Evolutionary conservation across 2,113 vertebrate species (phyloP).

Genomic region (Oceanodroma tethys): DNA sequence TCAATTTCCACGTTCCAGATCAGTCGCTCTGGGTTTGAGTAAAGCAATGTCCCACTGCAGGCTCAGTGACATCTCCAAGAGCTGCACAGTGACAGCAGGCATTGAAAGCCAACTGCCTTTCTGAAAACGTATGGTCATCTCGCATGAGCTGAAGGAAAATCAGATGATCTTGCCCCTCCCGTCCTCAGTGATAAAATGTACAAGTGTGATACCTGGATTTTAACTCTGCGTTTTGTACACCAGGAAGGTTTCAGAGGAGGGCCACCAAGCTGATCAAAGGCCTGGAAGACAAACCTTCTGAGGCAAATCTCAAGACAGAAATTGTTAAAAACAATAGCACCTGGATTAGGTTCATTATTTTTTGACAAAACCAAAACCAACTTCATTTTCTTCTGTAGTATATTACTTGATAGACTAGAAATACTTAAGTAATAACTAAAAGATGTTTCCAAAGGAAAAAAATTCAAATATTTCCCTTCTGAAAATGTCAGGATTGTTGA

Average conservation of each 20-base stretch:
- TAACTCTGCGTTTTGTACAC: not conserved
- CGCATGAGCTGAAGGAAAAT: not conserved
- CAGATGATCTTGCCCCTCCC: not conserved
- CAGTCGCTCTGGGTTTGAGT: not conserved
- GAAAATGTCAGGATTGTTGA: not conserved
- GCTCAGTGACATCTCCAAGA: not conserved
- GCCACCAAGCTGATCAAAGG: not conserved
- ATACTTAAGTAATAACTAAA: not conserved
- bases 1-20: not conserved
- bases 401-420: not conserved
- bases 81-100: not conserved
- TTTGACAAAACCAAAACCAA: not conserved
- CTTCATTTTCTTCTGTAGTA: not conserved
- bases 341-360: not conserved
- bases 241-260: not conserved
- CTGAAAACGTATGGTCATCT: not conserved
- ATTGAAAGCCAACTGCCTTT: rapidly evolving
- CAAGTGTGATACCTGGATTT: not conserved
- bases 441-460: not conserved
- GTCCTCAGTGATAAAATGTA: not conserved
- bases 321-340: not conserved
- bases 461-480: not conserved
- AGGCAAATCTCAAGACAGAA: not conserved
- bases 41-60: not conserved
- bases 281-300: not conserved